Evolutionary conservation across 2,888 invertebrate species (phyloP), one percentile per base, ranked within the genome.

Genomic region (Balanococcus diminutus): DNA sequence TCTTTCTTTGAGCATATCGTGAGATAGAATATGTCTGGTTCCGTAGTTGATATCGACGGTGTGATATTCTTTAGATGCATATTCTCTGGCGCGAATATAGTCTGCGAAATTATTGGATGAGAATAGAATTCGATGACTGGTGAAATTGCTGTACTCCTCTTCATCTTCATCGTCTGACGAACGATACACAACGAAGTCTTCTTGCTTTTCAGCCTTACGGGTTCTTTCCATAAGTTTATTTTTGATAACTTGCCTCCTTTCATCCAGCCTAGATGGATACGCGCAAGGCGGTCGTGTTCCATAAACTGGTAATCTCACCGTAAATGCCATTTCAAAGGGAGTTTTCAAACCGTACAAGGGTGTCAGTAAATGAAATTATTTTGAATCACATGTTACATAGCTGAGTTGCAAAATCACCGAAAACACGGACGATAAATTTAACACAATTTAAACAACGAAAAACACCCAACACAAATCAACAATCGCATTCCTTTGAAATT

Each of bases 81-180:
- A 92, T 91, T 96, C 96, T 87, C 96, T 91, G 86, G 94, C 94
- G 31, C 94, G 92, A 51, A 96, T 92, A 91, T 95, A 96, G 90
- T 96, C 96, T 4, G 95, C 95, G 90, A 96, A 94, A 91, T 95
- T 96, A 89, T 94, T 95, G 0, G 96, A 96, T 0, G 95, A 95
- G 88, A 93, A 93, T 28, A 96, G 91, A 87, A 94, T 93, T 88
- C 93, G 93, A 88, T 94, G 93, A 88, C 94, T 94, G 6, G 87
- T 86, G 84, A 87, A 86, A 88, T 85, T 83, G 0, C 93, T 92
- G 0, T 95, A 94, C 88, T 96, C 95, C 88, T 96, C 95, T 87
- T 96, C 96, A 87, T 95, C 96, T 88, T 96, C 96, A 89, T 96
- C 96, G 31, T 96, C 96, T 28, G 85, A 85, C 1, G 85, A 85